These are phyloP conservation scores for Bombus waltoni DNA, from an alignment of 1,140 invertebrate genomes.

Conservation along the genomic window DNA sequence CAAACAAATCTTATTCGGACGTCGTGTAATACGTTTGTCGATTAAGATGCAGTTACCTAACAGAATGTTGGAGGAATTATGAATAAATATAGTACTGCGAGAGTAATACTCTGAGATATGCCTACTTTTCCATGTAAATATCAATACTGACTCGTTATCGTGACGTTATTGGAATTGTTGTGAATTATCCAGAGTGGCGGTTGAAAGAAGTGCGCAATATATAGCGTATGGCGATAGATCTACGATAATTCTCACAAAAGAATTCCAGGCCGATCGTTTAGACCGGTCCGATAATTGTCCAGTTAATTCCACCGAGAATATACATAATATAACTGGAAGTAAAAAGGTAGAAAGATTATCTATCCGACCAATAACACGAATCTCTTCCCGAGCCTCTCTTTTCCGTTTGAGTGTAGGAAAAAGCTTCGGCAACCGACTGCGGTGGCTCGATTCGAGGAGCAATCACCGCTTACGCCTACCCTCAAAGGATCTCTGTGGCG, in stretches of 20 bases:
- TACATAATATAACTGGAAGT: not conserved
- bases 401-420: not conserved
- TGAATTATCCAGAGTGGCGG: not conserved
- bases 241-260: not conserved
- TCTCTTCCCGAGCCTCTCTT: not conserved
- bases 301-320: not conserved
- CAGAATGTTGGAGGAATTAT: not conserved
- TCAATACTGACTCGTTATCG: not conserved
- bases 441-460: constrained; percentile 1
- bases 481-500: not conserved
- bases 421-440: not conserved
- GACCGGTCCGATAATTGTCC: not conserved
- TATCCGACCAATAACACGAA: not conserved
- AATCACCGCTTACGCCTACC: not conserved
- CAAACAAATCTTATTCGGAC: no score
- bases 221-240: not conserved
- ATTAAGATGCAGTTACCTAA: not conserved
- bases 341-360: not conserved
- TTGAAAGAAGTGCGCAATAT: not conserved
- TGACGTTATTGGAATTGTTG: not conserved
- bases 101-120: not conserved
- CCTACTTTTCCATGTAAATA: not conserved
- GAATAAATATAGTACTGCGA: not conserved
- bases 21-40: no score
- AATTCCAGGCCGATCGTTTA: not conserved